These are phyloP conservation scores for Calyptommatus sinebrachiatus DNA, from an alignment of 2,113 vertebrate species.

Conservation along the genomic window DNA sequence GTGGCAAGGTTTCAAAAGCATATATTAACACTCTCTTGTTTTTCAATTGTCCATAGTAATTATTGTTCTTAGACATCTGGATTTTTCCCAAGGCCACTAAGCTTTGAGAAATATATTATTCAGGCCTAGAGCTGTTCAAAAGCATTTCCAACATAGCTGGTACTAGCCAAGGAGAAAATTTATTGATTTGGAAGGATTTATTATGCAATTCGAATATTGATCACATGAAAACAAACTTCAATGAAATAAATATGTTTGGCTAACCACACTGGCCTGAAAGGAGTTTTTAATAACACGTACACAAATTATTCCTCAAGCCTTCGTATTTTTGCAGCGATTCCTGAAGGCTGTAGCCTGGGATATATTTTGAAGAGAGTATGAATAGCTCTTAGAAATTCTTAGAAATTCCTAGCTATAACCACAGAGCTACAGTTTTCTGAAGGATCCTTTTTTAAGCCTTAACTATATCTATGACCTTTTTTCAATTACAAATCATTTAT, in stretches of 20 bases:
- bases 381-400: no score
- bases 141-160: neutral
- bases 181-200: neutral
- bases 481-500: neutral
- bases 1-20: slow-evolving; percentile 1
- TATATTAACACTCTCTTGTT: slow-evolving; percentile 11
- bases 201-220: neutral
- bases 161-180: neutral
- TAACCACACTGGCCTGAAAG: neutral
- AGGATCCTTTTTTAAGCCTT: neutral
- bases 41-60: slow-evolving; percentile 8
- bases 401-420: neutral
- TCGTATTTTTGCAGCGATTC: neutral
- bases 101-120: slow-evolving; percentile 17
- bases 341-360: neutral
- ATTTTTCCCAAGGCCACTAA: slow-evolving; percentile 3
- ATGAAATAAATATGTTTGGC: neutral
- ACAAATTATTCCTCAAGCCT: neutral
- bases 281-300: neutral
- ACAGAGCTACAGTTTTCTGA: neutral
- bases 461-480: neutral
- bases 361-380: neutral
- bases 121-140: neutral
- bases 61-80: slow-evolving; percentile 15
- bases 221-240: neutral